A percentile compares a stretch with the other conserved stretches of the same genome.
These are phyloP conservation scores for Allolobophora icterica DNA, from an alignment of 2,888 invertebrate genomes.

Conservation along the genomic window DNA sequence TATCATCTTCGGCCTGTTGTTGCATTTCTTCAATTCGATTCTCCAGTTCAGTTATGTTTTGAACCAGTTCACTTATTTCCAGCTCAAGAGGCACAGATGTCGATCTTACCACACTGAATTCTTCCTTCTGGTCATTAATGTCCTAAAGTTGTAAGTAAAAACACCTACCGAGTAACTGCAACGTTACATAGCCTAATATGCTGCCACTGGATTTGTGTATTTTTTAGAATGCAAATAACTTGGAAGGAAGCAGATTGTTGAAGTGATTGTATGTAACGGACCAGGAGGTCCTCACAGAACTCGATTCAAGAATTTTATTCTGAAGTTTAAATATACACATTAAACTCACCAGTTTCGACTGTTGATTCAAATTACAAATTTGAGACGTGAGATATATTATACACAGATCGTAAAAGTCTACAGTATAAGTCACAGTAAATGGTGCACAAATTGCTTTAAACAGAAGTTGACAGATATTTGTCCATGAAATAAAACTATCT, in stretches of 20 bases:
- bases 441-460: not conserved
- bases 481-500: not conserved
- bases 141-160: conserved; percentile 68
- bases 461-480: not conserved
- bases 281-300: not conserved
- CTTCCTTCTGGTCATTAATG: conserved; percentile 79
- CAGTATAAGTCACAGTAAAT: not conserved
- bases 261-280: not conserved
- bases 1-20: conserved; percentile 61
- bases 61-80: conserved; percentile 79
- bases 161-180: not conserved
- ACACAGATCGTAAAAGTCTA: not conserved
- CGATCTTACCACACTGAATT: conserved; percentile 79
- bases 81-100: conserved; percentile 79
- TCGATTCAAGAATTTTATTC: not conserved
- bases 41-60: conserved; percentile 81
- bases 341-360: not conserved
- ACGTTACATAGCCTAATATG: not conserved
- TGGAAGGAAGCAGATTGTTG: not conserved
- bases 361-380: not conserved
- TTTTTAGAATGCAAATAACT: not conserved
- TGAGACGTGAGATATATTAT: not conserved
- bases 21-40: conserved; percentile 62
- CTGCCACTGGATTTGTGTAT: not conserved
- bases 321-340: not conserved